Evolutionary conservation across 2,888 invertebrate genomes (phyloP), one percentile per base, ranked within the genome.

Genomic region (Aricia artaxerxes): DNA sequence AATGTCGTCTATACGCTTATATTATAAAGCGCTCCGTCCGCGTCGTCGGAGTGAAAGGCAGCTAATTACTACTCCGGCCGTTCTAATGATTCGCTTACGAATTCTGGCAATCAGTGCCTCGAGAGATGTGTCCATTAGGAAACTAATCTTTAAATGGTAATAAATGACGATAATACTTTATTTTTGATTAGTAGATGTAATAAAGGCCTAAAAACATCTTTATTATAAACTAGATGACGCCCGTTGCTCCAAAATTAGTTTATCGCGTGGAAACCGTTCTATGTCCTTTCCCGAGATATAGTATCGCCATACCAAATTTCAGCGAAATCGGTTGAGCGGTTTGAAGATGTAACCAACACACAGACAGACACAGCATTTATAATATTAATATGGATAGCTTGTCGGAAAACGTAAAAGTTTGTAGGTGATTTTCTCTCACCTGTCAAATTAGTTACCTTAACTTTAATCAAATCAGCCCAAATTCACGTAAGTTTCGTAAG

Each of bases 71-170:
- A 31, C 31, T 7, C 35, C 35, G 69, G 69, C 69, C 69, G 69
- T 69, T 69, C 69, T 69, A 69, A 69, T 69, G 69, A 69, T 38
- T 38, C 69, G 69, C 69, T 69, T 38, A 69, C 69, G 35, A 69
- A 69, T 69, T 69, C 69, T 69, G 69, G 69, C 35, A 69, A 69
- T 69, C 69, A 16, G 69, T 69, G 69, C 69, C 69, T 69, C 5
- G 69, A 69, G 69, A 69, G 69, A 69, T 69, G 69, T 69, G 69
- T 69, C 69, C 69, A 69, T 69, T 69, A 35, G 69, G 69, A 38
- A 69, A 69, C 35, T 35, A 69, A 69, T 69, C 35, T 69, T 69
- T 24, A 24, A 24, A 69, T 69, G 16, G 69, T 38, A 38, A 69
- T 69, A 69, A 38, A 35, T 69, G 35, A 69, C 69, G 69, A 5